Percentiles rank a stretch among this genome's conserved stretches.
Conservation (phyloP, 2,888 invertebrate species). For the Lochmaea crataegi region DNA sequence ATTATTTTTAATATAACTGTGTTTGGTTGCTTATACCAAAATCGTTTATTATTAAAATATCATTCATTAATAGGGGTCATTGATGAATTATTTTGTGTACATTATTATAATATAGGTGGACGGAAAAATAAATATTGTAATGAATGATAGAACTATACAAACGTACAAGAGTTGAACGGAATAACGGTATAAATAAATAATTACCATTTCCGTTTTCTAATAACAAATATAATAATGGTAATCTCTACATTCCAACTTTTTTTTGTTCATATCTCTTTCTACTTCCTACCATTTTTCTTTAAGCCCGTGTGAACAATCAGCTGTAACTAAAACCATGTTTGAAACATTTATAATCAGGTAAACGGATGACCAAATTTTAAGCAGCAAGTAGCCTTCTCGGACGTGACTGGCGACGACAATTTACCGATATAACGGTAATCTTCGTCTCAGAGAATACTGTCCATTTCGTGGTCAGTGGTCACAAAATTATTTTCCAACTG, state of each 20-base stretch:
- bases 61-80: too few relatives aligned
- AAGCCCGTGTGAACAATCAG: background rate
- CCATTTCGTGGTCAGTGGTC: conserved; percentile 3
- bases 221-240: background rate
- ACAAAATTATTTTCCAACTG: conserved; percentile 1
- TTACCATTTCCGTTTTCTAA: too few relatives aligned
- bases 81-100: too few relatives aligned
- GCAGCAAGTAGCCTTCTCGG: conserved; percentile 1
- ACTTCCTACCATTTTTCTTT: background rate
- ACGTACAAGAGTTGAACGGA: too few relatives aligned
- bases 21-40: too few relatives aligned
- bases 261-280: background rate
- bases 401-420: conserved; percentile 14
- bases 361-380: conserved; percentile 8
- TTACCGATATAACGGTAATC: conserved; percentile 16
- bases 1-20: too few relatives aligned
- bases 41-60: too few relatives aligned
- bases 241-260: background rate
- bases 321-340: background rate
- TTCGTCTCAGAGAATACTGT: conserved; percentile 6
- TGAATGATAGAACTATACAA: too few relatives aligned
- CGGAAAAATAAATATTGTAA: too few relatives aligned
- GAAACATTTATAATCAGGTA: background rate
- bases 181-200: too few relatives aligned
- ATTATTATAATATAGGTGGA: too few relatives aligned